phyloP scores from a whole-genome alignment of 1,140 invertebrate genomes.

The Trypoxylus dichotomus region DNA sequence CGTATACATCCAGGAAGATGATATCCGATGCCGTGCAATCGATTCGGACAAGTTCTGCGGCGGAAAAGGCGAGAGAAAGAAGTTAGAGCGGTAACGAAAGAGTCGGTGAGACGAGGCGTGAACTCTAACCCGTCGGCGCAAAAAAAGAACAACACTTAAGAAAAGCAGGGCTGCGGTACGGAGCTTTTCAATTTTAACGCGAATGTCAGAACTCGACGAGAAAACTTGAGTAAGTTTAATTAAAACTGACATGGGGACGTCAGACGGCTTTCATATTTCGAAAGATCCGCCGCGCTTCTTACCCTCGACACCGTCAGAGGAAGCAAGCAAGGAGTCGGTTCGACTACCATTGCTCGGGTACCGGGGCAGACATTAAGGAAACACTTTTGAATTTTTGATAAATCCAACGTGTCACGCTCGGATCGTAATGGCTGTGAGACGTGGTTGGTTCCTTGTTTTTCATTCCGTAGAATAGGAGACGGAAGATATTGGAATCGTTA shows the following conservation, averaged over 20 bases:
- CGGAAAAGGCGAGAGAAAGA: neutral
- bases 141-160: slow-evolving; percentile 30
- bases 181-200: slow-evolving; percentile 32
- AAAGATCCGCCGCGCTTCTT: neutral
- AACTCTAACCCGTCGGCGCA: slow-evolving; percentile 6
- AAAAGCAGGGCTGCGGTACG: slow-evolving; percentile 14
- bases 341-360: neutral
- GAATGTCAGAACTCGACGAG: slow-evolving; percentile 30
- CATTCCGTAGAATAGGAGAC: neutral
- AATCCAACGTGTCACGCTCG: slow-evolving; percentile 7
- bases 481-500: neutral
- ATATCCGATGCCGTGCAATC: neutral
- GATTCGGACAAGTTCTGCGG: slow-evolving; percentile 15
- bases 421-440: neutral
- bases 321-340: neutral
- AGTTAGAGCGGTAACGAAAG: neutral
- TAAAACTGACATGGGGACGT: slow-evolving; percentile 31
- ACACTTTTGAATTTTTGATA: slow-evolving; percentile 19
- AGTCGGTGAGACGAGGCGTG: slow-evolving; percentile 10
- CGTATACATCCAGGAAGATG: slow-evolving; percentile 1
- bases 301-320: neutral
- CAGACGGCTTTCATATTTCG: slow-evolving; percentile 30
- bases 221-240: slow-evolving; percentile 32
- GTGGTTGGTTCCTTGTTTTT: neutral
- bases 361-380: neutral